A percentile compares a stretch with the other conserved stretches of the same genome.
These are phyloP conservation scores for Ammodytes dubius DNA, from an alignment of 2,113 vertebrate genomes.

Conservation along the genomic window DNA sequence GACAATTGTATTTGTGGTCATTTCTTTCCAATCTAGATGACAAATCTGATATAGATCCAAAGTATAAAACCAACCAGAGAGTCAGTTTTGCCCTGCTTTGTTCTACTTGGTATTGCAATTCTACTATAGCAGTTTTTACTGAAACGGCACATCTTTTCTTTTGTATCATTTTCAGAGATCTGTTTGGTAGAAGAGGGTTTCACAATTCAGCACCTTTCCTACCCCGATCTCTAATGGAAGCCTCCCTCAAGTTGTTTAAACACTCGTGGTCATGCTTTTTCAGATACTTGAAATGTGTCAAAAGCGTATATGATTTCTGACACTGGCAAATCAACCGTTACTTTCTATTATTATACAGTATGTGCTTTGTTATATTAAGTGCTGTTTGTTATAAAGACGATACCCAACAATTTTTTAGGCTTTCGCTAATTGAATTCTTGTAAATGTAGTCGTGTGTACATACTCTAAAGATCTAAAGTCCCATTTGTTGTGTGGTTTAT, in stretches of 20 bases:
- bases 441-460: slow-evolving; percentile 85
- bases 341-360: slow-evolving; percentile 55
- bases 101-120: background rate
- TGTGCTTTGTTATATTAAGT: slow-evolving; percentile 77
- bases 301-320: slow-evolving; percentile 52
- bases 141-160: slow-evolving; percentile 27
- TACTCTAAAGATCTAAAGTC: slow-evolving; percentile 74
- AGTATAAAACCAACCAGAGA: slow-evolving; percentile 18
- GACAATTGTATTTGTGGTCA: slow-evolving; percentile 22
- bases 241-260: slow-evolving; percentile 38
- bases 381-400: slow-evolving; percentile 71
- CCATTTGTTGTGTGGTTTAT: slow-evolving; percentile 75
- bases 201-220: slow-evolving; percentile 33
- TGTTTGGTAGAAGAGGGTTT: slow-evolving; percentile 29
- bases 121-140: slow-evolving; percentile 18
- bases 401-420: slow-evolving; percentile 63
- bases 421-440: slow-evolving; percentile 79
- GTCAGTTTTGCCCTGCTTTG: background rate
- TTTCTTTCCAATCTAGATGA: background rate
- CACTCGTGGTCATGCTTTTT: slow-evolving; percentile 24
- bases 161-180: slow-evolving; percentile 48
- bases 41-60: slow-evolving; percentile 8
- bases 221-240: slow-evolving; percentile 30
- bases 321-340: slow-evolving; percentile 48
- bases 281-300: slow-evolving; percentile 69